phyloP scores from a whole-genome alignment of 2,113 vertebrate species.

The Nycticebus coucang region DNA sequence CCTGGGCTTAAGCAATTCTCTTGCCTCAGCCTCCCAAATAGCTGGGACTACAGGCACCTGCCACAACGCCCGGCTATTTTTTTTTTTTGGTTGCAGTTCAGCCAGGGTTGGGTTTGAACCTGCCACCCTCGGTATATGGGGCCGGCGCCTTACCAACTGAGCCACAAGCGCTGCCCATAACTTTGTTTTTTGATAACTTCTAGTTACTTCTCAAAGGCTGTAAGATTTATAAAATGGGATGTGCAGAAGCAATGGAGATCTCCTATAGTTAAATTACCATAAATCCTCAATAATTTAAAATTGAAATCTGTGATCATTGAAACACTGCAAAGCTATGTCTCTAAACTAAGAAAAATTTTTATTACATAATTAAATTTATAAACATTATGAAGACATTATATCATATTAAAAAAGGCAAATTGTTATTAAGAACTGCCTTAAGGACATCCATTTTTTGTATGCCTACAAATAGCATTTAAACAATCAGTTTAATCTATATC shows the following conservation, averaged over 20 bases:
- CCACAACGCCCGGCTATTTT: too few species aligned
- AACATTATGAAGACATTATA: slow-evolving; percentile 22
- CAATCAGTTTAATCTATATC: not conserved
- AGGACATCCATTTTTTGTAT: not conserved
- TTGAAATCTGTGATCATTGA: slow-evolving; percentile 52
- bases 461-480: not conserved
- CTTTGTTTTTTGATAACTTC: slow-evolving; percentile 9
- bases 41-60: too few species aligned
- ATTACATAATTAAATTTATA: slow-evolving; percentile 48
- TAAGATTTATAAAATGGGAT: not conserved
- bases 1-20: too few species aligned
- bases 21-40: too few species aligned
- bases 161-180: too few species aligned
- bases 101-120: too few species aligned
- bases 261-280: not conserved
- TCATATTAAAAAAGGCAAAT: slow-evolving; percentile 35
- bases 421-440: not conserved
- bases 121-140: too few species aligned
- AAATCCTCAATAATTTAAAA: slow-evolving; percentile 53
- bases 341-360: slow-evolving; percentile 57
- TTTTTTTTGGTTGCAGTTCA: too few species aligned
- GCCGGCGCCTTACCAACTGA: too few species aligned
- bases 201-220: not conserved
- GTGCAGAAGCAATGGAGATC: not conserved
- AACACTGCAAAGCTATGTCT: slow-evolving; percentile 51